Evolutionary conservation across 2,797 vertebrate genomes (phyloP), one percentile per base, ranked within the genome.

Genomic region (Balearica regulorum): DNA sequence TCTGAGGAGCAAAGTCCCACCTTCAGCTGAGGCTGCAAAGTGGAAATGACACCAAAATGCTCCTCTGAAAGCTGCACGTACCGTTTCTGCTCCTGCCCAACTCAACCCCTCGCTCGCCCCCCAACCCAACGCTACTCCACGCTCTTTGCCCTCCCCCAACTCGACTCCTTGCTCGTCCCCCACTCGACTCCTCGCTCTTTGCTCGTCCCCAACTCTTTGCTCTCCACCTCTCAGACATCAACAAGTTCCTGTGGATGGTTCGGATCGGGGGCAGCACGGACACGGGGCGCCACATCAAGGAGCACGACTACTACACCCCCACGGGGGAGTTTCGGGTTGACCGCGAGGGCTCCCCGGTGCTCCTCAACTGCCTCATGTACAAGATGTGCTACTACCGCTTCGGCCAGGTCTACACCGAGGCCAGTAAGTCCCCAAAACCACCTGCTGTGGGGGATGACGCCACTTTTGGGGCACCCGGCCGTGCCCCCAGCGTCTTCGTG

Each of bases 321-420:
- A 99, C 99, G 0, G 99, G 99, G 66, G 99, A 99, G 95, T 99
- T 99, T 97, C 98, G 99, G 4, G 99, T 99, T 5, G 99, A 99
- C 94, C 98, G 99, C 0, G 99, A 99, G 94, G 99, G 99, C 48
- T 99, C 99, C 14, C 99, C 99, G 0, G 98, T 99, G 90, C 98
- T 99, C 84, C 99, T 99, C 93, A 99, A 99, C 98, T 99, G 99
- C 97, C 99, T 99, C 70, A 99, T 99, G 99, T 99, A 99, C 97
- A 99, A 99, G 98, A 99, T 99, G 99, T 99, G 99, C 97, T 99
- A 99, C 98, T 99, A 99, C 93, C 99, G 99, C 96, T 99, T 99
- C 4, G 99, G 99, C 62, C 99, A 99, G 97, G 99, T 99, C 97
- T 99, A 99, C 98, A 99, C 99, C 2, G 99, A 99, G 97, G 99